Evolutionary conservation across 2,888 invertebrate species (phyloP), one percentile per base, ranked within the genome.

Genomic region (Colletes collaris): DNA sequence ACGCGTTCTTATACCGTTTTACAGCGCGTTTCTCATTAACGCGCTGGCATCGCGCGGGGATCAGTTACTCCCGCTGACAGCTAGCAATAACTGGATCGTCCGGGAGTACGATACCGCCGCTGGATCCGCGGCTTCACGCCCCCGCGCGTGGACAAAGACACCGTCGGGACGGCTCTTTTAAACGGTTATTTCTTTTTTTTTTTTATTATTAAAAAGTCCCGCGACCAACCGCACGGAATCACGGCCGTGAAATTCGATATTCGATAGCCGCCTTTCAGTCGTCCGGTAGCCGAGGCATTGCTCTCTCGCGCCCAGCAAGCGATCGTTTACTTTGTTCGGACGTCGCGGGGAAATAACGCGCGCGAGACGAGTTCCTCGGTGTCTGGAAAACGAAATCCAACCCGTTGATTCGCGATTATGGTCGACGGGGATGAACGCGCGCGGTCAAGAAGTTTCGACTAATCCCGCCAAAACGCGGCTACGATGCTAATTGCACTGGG

Each of bases 1-100:
- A 35, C 35, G 35, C 16, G 16, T 52, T 65, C 63, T 65, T 73
- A 65, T 67, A 56, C 35, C 40, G 50, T 76, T 79, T 68, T 46
- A 63, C 56, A 55, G 46, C 46, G 59, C 58, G 74, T 67, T 74
- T 81, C 78, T 78, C 67, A 78, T 78, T 81, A 75, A 46, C 55
- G 69, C 27, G 27, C 27, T 37, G 27, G 56, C 44, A 69, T 53
- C 52, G 55, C 50, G 49, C 35, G 46, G 55, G 58, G 68, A 81
- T 79, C 60, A 58, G 46, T 74, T 71, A 67, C 16, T 56, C 55
- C n/a, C n/a, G 55, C 6, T 66, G 78, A 75, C 70, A 64, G 64
- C 44, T 35, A 37, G 27, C 52, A 59, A 52, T 66, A 55, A 70
- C 49, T 35, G 62, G 46, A 69, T 73, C 35, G 62, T 44, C 10